phyloP scores from a whole-genome alignment of 35 echinoderm and acorn worm species.

The Holothuria glaberrima region DNA sequence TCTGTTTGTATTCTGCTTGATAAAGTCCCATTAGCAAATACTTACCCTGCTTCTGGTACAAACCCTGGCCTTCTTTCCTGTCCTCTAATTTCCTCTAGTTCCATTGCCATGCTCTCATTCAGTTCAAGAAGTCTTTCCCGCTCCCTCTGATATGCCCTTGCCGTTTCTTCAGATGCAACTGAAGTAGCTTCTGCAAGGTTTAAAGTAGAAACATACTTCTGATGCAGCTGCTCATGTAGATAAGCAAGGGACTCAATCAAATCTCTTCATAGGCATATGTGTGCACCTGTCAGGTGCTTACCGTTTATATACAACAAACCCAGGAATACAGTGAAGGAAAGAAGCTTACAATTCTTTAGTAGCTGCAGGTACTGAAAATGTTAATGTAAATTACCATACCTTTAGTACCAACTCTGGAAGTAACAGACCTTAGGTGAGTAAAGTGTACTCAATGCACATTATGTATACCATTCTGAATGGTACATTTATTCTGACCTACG shows the following conservation, averaged over 20 bases:
- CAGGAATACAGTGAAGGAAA: not conserved
- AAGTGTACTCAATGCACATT: too few relatives aligned
- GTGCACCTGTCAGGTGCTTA: not conserved
- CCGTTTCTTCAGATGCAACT: conserved; percentile 80
- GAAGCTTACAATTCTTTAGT: too few relatives aligned
- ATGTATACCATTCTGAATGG: too few relatives aligned
- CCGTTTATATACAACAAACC: not conserved
- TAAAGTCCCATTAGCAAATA: not conserved
- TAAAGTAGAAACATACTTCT: not conserved
- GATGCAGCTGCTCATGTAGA: not conserved
- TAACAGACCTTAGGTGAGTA: too few relatives aligned
- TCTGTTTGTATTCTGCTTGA: not conserved
- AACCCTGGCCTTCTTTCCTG: conserved; percentile 6
- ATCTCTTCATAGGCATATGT: not conserved
- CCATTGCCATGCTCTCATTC: conserved; percentile 77
- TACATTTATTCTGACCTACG: too few relatives aligned
- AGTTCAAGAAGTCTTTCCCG: conserved; percentile 73
- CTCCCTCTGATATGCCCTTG: conserved; percentile 83
- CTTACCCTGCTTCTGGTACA: conserved; percentile 20
- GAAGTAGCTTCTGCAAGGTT: conserved; percentile 71
- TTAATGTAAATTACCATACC: too few relatives aligned
- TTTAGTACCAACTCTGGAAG: too few relatives aligned
- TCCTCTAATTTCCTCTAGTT: conserved; percentile 76
- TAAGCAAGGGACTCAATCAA: not conserved
- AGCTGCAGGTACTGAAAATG: too few relatives aligned